Evolutionary conservation across 1,140 invertebrate species (phyloP).

Genomic region (Pygmarrhopalites habei): DNA sequence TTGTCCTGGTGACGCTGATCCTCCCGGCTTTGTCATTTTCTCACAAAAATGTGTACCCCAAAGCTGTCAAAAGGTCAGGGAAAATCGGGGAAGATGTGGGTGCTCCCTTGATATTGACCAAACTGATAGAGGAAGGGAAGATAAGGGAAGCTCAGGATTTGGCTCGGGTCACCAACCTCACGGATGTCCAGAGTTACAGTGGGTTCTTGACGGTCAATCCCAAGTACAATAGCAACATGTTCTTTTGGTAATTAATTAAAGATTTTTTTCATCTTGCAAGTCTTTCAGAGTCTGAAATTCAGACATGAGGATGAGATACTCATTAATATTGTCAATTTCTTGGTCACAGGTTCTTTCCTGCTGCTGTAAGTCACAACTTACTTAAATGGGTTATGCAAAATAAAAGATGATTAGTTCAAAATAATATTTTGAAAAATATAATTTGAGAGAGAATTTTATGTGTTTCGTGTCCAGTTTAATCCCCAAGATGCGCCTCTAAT

Average conservation of each 20-base stretch:
- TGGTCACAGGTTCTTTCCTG: slow-evolving; percentile 11
- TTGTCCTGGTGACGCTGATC: background rate
- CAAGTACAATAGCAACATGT: slow-evolving; percentile 48
- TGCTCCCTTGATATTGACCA: slow-evolving; percentile 46
- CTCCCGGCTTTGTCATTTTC: background rate
- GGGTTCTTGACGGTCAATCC: slow-evolving; percentile 50
- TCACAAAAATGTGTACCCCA: slow-evolving; percentile 6
- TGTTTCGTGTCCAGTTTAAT: slow-evolving; percentile 25
- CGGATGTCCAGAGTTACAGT: slow-evolving; percentile 42
- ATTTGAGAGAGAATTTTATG: background rate
- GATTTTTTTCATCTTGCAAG: too few relatives aligned
- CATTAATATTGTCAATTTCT: too few relatives aligned
- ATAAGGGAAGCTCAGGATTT: slow-evolving; percentile 41
- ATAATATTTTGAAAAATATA: slow-evolving; percentile 3
- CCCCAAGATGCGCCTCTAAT: slow-evolving; percentile 45
- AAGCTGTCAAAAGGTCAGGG: background rate
- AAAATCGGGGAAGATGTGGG: background rate
- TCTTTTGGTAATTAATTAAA: too few relatives aligned
- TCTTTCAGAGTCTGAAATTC: too few relatives aligned
- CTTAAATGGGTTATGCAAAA: background rate
- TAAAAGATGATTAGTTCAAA: background rate
- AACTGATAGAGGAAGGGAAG: slow-evolving; percentile 44
- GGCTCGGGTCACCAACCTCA: slow-evolving; percentile 32
- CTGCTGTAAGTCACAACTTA: slow-evolving; percentile 43
- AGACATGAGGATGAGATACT: too few relatives aligned